Evolutionary conservation across 1,140 invertebrate species (phyloP), one percentile per base, ranked within the genome.

Genomic region (Drosophila busckii): DNA sequence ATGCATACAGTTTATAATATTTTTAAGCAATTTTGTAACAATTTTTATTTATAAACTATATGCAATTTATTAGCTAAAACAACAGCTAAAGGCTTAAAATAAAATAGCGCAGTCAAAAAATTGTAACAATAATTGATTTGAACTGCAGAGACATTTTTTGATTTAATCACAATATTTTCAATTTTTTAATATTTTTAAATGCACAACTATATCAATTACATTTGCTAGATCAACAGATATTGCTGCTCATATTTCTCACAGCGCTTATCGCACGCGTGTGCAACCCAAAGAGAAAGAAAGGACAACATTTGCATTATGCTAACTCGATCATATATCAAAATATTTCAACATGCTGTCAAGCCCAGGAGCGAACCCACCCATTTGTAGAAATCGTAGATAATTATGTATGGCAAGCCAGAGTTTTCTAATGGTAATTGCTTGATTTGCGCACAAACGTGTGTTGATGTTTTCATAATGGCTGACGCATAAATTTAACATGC

Each of bases 401-500:
- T 80, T 80, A 73, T 64, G 73, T 65, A 53, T 63, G 75, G 73
- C 61, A 45, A n/a, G n/a, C n/a, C n/a, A n/a, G n/a, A n/a, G n/a
- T n/a, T 80, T 49, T 80, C 38, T 62, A 56, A 53, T 58, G 68
- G 61, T 80, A 80, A 80, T 80, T 82, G 70, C 75, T 80, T 82
- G 73, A 80, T 80, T 80, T 82, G 64, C 75, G 69, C 73, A n/a
- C n/a, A n/a, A 73, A 67, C 58, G 69, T 82, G 59, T 80, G 75
- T 73, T 73, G 68, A 80, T 82, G 69, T 80, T 80, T 80, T 58
- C 75, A 82, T 70, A 80, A 80, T 75, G 69, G 50, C 61, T 73
- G 53, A 61, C 22, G 69, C 73, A 80, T 80, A 82, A 80, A 80
- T 80, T 80, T 82, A 64, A 38, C 45, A 64, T 35, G 31, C 40